phyloP scores from a whole-genome alignment of 2,113 vertebrate genomes.

The Chrysemys picta region DNA sequence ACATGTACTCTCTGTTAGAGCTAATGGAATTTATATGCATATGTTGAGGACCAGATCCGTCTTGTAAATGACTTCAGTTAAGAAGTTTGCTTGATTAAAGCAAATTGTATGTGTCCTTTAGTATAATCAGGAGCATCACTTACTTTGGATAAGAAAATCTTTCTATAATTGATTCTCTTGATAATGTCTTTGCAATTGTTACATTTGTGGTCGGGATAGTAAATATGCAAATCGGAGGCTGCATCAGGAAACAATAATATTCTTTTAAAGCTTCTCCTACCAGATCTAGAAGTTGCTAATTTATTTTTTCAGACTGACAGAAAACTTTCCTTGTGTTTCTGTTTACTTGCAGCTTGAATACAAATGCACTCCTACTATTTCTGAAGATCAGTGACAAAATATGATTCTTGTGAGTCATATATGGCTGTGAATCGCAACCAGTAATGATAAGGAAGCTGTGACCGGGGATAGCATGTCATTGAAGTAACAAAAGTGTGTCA shows the following conservation, averaged over 20 bases:
- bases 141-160: background rate
- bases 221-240: background rate
- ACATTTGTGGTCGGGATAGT: background rate
- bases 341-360: accelerated
- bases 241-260: background rate
- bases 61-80: background rate
- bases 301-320: accelerated
- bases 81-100: slow-evolving; percentile 26
- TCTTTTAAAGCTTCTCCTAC: background rate
- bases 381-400: accelerated
- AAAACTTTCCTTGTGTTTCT: background rate
- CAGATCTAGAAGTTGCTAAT: accelerated
- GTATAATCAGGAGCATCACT: background rate
- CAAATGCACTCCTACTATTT: background rate
- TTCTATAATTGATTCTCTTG: background rate
- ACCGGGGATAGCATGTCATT: accelerated
- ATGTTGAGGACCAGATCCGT: slow-evolving; percentile 52
- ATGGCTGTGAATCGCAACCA: too few relatives aligned
- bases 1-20: slow-evolving; percentile 43
- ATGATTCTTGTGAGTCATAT: accelerated
- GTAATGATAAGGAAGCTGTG: accelerated
- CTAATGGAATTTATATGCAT: slow-evolving; percentile 40
- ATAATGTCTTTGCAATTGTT: background rate
- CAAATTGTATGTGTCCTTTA: background rate
- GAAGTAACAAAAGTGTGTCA: background rate